phyloP scores from a whole-genome alignment of 2,888 invertebrate genomes.

The Euzetes globulus region DNA sequence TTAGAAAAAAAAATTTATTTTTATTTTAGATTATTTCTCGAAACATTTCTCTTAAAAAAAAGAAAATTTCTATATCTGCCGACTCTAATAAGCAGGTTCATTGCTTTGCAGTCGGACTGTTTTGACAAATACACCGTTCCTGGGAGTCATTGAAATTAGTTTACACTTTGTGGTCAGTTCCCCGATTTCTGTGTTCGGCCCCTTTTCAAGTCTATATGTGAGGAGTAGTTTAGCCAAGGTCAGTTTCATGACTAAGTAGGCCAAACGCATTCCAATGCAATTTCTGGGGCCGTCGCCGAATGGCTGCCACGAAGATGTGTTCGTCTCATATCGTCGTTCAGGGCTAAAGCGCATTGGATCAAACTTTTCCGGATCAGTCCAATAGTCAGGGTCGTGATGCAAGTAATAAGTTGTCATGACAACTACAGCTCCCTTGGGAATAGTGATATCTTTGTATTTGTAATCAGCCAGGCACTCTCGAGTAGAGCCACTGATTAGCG shows the following conservation, averaged over 20 bases:
- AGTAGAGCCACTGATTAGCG: conserved; percentile 31
- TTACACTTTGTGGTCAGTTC: conserved; percentile 15
- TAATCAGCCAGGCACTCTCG: conserved; percentile 40
- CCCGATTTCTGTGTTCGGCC: conserved; percentile 26
- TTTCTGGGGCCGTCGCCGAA: conserved; percentile 34
- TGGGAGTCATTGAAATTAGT: conserved; percentile 4
- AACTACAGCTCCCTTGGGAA: conserved; percentile 51
- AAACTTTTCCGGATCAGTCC: conserved; percentile 54
- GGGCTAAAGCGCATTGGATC: conserved; percentile 52
- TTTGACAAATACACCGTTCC: conserved; percentile 33
- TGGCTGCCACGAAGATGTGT: conserved; percentile 30
- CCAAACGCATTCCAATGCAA: conserved; percentile 34
- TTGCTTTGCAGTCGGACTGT: too few relatives aligned
- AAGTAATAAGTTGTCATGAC: conserved; percentile 55
- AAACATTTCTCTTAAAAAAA: too few relatives aligned
- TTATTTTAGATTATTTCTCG: too few relatives aligned
- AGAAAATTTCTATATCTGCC: too few relatives aligned
- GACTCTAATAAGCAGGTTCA: too few relatives aligned
- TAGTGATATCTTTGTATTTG: conserved; percentile 43
- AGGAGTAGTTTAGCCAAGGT: conserved; percentile 19
- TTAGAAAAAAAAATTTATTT: too few relatives aligned
- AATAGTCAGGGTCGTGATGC: conserved; percentile 56
- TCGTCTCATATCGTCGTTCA: background rate
- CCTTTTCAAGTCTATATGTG: conserved; percentile 6
- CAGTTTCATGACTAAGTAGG: conserved; percentile 1